Conservation (phyloP, 1,140 invertebrate species). For the Hylaeus volcanicus region DNA sequence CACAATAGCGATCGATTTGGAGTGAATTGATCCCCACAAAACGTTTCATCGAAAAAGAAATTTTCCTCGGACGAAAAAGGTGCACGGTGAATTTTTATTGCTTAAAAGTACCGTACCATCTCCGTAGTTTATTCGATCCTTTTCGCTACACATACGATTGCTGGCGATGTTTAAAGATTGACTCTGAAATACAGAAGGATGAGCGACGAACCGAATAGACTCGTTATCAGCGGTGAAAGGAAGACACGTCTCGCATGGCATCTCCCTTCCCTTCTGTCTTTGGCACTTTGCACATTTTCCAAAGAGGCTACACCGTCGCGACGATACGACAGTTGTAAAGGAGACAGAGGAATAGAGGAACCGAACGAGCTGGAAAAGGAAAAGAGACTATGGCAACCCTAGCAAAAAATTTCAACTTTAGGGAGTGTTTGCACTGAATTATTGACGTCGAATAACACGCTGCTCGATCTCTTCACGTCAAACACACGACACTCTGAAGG, state of each 20-base stretch:
- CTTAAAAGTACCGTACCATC: no score
- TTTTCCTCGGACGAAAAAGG: no score
- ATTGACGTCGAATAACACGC: neutral
- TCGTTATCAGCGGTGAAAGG: neutral
- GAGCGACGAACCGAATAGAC: neutral
- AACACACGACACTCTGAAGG: neutral
- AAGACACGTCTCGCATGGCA: neutral
- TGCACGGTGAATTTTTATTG: no score
- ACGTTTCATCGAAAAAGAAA: no score
- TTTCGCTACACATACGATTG: no score
- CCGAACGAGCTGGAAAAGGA: neutral
- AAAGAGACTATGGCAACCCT: neutral
- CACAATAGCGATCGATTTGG: no score
- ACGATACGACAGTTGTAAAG: neutral
- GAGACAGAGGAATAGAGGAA: no score
- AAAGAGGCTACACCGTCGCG: neutral
- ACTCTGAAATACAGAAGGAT: no score
- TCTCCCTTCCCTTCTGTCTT: neutral
- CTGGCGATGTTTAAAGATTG: no score
- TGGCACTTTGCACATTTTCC: slow-evolving; percentile 15
- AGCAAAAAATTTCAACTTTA: neutral
- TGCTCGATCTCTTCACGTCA: neutral
- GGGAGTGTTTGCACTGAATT: neutral
- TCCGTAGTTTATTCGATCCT: neutral
- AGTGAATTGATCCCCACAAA: no score